phyloP scores from a whole-genome alignment of 1,140 invertebrate species.

The Akabosia matsudoensis region DNA sequence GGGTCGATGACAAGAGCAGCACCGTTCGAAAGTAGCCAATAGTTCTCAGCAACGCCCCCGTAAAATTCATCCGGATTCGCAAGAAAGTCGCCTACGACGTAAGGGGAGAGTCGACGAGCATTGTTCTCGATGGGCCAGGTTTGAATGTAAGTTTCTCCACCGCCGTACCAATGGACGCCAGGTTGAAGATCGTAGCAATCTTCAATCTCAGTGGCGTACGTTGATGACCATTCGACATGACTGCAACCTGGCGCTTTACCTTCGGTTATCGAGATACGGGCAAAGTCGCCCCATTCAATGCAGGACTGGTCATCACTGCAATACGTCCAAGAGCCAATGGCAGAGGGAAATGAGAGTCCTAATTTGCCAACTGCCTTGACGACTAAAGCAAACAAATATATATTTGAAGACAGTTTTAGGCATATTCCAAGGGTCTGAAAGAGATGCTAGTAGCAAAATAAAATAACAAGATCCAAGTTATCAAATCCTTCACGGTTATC shows the following conservation, averaged over 20 bases:
- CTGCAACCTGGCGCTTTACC: conserved; percentile 14
- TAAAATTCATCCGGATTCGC: conserved; percentile 39
- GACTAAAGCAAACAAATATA: too few relatives aligned
- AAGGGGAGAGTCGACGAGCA: conserved; percentile 42
- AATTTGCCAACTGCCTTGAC: background rate
- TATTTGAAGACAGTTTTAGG: too few relatives aligned
- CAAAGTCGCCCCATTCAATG: conserved; percentile 35
- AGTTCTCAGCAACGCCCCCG: conserved; percentile 65
- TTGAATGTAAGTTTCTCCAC: conserved; percentile 51
- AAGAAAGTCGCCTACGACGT: conserved; percentile 49
- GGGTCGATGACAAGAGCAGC: conserved; percentile 62
- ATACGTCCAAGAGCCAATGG: background rate
- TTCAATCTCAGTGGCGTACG: conserved; percentile 13
- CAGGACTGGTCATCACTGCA: conserved; percentile 30
- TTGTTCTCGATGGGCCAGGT: conserved; percentile 53
- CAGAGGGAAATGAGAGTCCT: conserved; percentile 24
- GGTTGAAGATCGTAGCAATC: conserved; percentile 32
- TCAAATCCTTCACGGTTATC: too few relatives aligned
- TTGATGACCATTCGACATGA: conserved; percentile 27
- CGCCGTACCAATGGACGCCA: conserved; percentile 50
- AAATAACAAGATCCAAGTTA: too few relatives aligned
- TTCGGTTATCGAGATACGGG: conserved; percentile 23
- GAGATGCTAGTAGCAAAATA: too few relatives aligned
- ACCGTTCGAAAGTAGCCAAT: conserved; percentile 71
- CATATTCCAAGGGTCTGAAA: too few relatives aligned